Evolutionary conservation across 1,140 invertebrate species (phyloP), one percentile per base, ranked within the genome.

Genomic region (Triops cancriformis): DNA sequence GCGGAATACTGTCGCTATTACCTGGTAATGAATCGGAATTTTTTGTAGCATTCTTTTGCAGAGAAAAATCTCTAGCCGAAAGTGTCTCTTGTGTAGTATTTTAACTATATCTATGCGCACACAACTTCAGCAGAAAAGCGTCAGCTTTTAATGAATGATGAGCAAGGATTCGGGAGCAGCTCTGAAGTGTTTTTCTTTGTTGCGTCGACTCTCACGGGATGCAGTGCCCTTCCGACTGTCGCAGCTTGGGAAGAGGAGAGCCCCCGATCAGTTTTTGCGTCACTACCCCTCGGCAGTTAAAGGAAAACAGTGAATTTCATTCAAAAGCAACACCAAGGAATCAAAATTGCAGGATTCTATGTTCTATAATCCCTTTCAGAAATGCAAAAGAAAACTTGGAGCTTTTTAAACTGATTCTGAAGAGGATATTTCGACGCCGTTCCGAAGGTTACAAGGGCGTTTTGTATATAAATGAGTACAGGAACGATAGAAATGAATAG

Each of bases 131-230:
- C 3, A 14, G 51, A 10, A 64, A 64, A 64, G 51, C 14, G 18
- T 10, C 10, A 9, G 51, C 23, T 64, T 64, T 64, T 10, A 64
- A 64, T 64, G 51, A 64, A 64, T 64, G 51, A 64, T 64, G 51
- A 64, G 51, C 51, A 64, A 64, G 51, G 51, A 64, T 64, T 23
- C 18, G 51, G 51, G 31, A 37, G 31, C 51, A 12, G 51, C 51
- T 64, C 14, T 23, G 51, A 64, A 64, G 51, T 64, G 51, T 64
- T 64, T 64, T 64, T 23, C 51, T 64, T 64, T 64, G 51, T 64
- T 23, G 51, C 6, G n/a, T 64, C 51, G 51, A 64, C 51, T 64
- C 51, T 64, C 51, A 64, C 51, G 51, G 51, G 51, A 64, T 64
- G 10, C 51, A 64, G 51, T 64, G 14, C 51, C 10, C 51, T 64